Conservation (phyloP, 2,113 vertebrate species). For the Ondatra zibethicus region DNA sequence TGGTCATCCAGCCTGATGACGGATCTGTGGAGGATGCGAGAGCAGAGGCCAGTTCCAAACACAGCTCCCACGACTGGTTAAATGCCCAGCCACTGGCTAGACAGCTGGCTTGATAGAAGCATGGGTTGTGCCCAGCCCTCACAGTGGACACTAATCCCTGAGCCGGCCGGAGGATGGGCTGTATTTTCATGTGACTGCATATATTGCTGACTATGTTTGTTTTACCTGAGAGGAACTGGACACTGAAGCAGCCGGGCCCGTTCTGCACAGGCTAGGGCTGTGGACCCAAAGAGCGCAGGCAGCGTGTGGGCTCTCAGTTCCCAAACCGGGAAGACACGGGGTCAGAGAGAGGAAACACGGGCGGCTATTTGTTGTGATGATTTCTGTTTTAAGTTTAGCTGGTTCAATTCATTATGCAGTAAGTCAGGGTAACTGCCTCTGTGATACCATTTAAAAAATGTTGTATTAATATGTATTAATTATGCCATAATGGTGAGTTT, state of each 20-base stretch:
- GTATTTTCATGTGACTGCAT: background rate
- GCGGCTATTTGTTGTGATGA: rapidly evolving
- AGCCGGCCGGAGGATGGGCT: background rate
- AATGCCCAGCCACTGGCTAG: rapidly evolving
- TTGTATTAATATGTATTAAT: background rate
- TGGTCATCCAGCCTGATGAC: too few species aligned
- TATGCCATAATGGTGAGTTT: background rate
- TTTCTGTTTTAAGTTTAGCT: background rate
- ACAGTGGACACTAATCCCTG: background rate
- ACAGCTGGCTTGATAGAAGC: background rate
- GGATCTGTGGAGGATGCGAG: background rate
- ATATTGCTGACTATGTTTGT: background rate
- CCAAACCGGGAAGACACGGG: background rate
- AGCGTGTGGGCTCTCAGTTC: background rate
- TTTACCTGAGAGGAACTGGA: background rate
- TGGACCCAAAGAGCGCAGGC: too few species aligned
- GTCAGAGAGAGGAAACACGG: rapidly evolving
- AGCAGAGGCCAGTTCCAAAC: background rate
- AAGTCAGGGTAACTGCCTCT: background rate
- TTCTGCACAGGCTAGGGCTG: background rate
- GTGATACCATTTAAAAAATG: background rate
- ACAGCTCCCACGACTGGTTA: rapidly evolving
- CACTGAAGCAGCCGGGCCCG: background rate
- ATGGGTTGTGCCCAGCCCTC: background rate
- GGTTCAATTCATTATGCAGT: background rate